Conservation (phyloP, 2,888 invertebrate species). For the Automeris io region DNA sequence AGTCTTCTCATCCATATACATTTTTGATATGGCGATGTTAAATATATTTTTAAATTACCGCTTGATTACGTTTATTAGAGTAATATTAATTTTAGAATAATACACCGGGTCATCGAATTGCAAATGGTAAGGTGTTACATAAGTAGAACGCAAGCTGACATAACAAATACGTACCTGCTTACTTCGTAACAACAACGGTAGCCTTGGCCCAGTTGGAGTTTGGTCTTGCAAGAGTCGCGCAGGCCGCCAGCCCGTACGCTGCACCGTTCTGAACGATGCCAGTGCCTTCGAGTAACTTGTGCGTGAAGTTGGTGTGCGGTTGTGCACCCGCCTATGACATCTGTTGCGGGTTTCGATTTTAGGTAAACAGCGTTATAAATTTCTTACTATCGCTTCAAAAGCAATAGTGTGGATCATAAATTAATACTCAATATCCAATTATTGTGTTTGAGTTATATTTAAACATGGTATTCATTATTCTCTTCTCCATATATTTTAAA, state of each 20-base stretch:
- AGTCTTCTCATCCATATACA: too few relatives aligned
- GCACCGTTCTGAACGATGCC: constrained; percentile 24
- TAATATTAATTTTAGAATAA: not conserved
- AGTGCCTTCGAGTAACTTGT: constrained; percentile 31
- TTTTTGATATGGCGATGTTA: too few relatives aligned
- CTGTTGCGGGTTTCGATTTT: constrained; percentile 18
- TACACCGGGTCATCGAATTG: constrained; percentile 56
- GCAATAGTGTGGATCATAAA: not conserved
- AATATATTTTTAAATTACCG: too few relatives aligned
- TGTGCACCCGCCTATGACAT: constrained; percentile 22
- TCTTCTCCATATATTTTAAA: too few relatives aligned
- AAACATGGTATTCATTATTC: too few relatives aligned
- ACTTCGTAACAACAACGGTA: constrained; percentile 51
- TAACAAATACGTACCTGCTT: constrained; percentile 55
- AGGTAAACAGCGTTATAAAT: constrained; percentile 24
- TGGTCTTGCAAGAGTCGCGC: constrained; percentile 12
- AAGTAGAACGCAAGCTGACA: constrained; percentile 74
- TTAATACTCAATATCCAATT: too few relatives aligned
- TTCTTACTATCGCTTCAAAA: not conserved
- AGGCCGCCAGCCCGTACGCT: constrained; percentile 22
- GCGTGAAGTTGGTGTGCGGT: constrained; percentile 39
- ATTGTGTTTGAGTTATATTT: too few relatives aligned
- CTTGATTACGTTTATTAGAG: not conserved
- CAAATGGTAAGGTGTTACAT: constrained; percentile 63
- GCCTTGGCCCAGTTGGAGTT: constrained; percentile 62